Evolutionary conservation across 1,140 invertebrate species (phyloP).

Genomic region (Psilanteris sp.): DNA sequence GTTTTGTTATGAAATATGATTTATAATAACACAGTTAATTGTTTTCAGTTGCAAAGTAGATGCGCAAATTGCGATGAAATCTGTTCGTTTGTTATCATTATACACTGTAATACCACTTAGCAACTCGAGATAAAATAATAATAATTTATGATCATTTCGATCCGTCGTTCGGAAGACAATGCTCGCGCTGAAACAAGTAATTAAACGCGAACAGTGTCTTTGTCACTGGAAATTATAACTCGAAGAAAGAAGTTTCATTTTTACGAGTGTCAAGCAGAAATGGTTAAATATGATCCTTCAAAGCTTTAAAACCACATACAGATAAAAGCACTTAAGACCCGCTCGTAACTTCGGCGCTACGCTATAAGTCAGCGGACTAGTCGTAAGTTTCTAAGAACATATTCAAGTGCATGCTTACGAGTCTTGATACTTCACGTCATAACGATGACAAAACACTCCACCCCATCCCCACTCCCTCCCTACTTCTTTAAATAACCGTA

Average conservation of each 20-base stretch:
- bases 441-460: conserved; percentile 57
- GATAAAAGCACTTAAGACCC: conserved; percentile 67
- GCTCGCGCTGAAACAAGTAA: conserved; percentile 41
- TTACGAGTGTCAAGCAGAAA: conserved; percentile 64
- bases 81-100: too few relatives aligned
- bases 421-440: conserved; percentile 60
- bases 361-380: conserved; percentile 61
- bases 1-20: too few relatives aligned
- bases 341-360: conserved; percentile 54
- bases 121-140: too few relatives aligned
- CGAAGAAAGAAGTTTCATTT: conserved; percentile 58
- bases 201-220: conserved; percentile 60
- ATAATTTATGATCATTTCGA: conserved; percentile 29
- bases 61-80: too few relatives aligned
- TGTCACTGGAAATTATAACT: conserved; percentile 56
- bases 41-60: too few relatives aligned
- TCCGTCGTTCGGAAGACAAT: conserved; percentile 29
- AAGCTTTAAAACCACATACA: conserved; percentile 66
- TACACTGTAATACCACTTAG: too few relatives aligned
- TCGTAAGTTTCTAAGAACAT: conserved; percentile 65
- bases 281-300: conserved; percentile 65
- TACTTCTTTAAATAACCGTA: too few relatives aligned
- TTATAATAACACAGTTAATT: too few relatives aligned
- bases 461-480: too few relatives aligned
- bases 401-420: conserved; percentile 62